These are phyloP conservation scores for Bergia sp. DNA, from an alignment of 92 coral and sea anemone genomes.

Conservation along the genomic window DNA sequence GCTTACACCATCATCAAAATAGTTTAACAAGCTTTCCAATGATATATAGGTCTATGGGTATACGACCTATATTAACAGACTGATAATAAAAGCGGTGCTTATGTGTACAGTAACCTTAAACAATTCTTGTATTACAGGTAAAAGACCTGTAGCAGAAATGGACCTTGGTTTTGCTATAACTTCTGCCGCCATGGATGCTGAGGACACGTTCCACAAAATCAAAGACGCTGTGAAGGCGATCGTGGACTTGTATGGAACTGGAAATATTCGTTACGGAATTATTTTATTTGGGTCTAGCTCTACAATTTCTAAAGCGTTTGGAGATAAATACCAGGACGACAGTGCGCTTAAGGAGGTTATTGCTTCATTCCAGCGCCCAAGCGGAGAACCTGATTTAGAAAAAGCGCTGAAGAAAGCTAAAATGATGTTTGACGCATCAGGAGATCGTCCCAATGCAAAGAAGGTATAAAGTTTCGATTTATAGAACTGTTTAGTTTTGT, in stretches of 20 bases:
- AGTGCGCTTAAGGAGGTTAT: constrained; percentile 18
- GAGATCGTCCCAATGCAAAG: constrained; percentile 3
- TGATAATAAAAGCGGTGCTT: no score
- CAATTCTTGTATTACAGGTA: not conserved
- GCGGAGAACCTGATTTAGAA: constrained; percentile 61
- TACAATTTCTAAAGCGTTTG: not conserved
- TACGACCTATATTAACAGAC: no score
- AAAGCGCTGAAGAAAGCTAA: constrained; percentile 61
- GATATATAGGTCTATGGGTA: no score
- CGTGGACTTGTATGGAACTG: constrained; percentile 56
- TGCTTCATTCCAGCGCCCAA: constrained; percentile 44
- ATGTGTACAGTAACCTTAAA: no score
- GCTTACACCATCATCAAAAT: no score
- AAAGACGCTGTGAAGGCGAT: constrained; percentile 69
- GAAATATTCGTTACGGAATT: constrained; percentile 66
- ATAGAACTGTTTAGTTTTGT: no score
- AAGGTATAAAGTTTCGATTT: not conserved
- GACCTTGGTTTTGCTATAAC: constrained; percentile 81
- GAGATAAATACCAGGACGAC: not conserved
- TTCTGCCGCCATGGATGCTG: constrained; percentile 61
- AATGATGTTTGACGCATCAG: constrained; percentile 9
- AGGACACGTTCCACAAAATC: constrained; percentile 58
- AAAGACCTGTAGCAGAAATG: constrained; percentile 47
- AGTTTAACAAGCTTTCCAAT: no score
- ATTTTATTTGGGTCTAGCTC: constrained; percentile 61